Base-by-base conservation (phyloP, 1,140 invertebrate species). In the Drosophila pandora region DNA sequence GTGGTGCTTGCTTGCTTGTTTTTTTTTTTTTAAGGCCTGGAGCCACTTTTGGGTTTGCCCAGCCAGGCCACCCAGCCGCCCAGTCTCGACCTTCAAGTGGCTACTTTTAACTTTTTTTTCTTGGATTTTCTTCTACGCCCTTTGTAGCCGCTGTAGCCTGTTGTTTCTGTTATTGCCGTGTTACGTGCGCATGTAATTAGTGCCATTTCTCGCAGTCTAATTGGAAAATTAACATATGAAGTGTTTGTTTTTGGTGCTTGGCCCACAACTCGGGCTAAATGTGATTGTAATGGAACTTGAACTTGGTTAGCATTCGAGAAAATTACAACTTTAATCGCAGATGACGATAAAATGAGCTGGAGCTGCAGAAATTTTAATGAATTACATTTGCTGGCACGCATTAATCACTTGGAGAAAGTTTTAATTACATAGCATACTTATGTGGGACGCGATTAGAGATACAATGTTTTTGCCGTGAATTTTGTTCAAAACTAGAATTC, bases 171-270 rank as follows among this genome's bases (percentile, higher is more conserved):
- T 72, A 4, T 37, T 3, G 34, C 34, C 34, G 58, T 22, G 74
- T 37, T 77, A 81, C 73, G 77, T 76, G 75, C 67, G 71, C 71
- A 70, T 88, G 83, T 88, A 88, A 88, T 88, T 88, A 88, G 83
- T 88, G 83, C 76, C 79, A 85, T 88, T 88, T 77, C 71, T 88
- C 64, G 55, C 74, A 74, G 79, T 83, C 79, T 88, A 88, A 88
- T 88, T 88, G 76, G 76, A 88, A 88, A 89, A 88, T 88, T 88
- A 88, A 88, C 84, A 88, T 88, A 88, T 89, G 79, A 88, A 88
- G 83, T 83, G 83, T 73, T 83, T 88, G 79, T 79, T 60, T 76
- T 75, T 75, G 56, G 56, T 67, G 37, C 28, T 45, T 47, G 17
- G 34, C 34, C 59, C 64, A 64, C 34, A 37, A 58, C 39, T 58